A percentile compares a stretch with the other conserved stretches of the same genome.
Conservation (phyloP, 2,888 invertebrate genomes). For the Aphelenchoides bicaudatus region DNA sequence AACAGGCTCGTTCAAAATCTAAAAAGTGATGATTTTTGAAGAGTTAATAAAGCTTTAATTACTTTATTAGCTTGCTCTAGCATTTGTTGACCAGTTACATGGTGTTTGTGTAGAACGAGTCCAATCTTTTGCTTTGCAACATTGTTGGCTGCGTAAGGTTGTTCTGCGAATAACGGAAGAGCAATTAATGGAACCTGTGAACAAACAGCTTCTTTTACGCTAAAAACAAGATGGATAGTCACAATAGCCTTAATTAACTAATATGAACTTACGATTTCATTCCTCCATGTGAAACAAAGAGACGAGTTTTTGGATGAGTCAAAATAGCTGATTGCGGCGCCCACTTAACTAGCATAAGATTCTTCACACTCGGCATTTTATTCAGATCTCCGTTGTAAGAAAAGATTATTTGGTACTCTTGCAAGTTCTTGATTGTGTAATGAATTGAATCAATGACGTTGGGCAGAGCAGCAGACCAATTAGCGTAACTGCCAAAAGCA, state of each 20-base stretch:
- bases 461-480: constrained; percentile 31
- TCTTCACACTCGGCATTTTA: constrained; percentile 13
- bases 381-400: constrained; percentile 31
- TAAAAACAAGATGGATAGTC: not conserved
- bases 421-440: constrained; percentile 23
- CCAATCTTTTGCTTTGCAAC: not conserved
- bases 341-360: constrained; percentile 33
- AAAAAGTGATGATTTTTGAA: no score
- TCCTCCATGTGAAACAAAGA: constrained; percentile 39
- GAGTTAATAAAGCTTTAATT: not conserved
- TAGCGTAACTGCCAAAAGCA: constrained; percentile 31
- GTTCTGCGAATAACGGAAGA: not conserved
- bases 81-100: not conserved
- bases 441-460: constrained; percentile 22
- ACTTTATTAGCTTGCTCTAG: not conserved
- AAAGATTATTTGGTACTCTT: constrained; percentile 32
- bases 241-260: no score
- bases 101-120: not conserved
- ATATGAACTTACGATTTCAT: constrained; percentile 33
- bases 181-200: not conserved
- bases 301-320: constrained; percentile 29
- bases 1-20: no score
- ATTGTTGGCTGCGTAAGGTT: not conserved
- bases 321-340: constrained; percentile 37
- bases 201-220: constrained; percentile 7